phyloP scores from a whole-genome alignment of 2,113 vertebrate genomes.

The Catharus fuscescens region DNA sequence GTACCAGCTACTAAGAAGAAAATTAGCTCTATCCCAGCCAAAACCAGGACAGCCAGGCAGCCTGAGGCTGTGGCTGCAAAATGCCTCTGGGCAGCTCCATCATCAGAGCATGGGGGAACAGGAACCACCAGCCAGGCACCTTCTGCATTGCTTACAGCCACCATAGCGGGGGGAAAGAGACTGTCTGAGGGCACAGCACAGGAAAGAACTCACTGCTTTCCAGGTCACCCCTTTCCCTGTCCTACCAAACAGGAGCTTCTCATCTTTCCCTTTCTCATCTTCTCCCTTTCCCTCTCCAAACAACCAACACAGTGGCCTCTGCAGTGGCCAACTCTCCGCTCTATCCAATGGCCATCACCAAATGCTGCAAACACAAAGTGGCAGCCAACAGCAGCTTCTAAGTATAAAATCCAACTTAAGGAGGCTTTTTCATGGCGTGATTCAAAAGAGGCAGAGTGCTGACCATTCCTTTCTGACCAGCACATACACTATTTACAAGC shows the following conservation, averaged over 20 bases:
- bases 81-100: background rate
- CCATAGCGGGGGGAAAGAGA: rapidly evolving
- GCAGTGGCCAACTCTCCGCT: background rate
- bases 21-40: background rate
- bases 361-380: background rate
- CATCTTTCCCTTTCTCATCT: background rate
- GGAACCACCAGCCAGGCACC: background rate
- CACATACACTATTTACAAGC: background rate
- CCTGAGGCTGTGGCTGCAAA: background rate
- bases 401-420: background rate
- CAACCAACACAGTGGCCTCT: background rate
- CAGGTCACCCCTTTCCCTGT: background rate
- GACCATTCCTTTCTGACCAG: background rate
- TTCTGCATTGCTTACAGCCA: background rate
- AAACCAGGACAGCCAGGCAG: background rate
- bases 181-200: rapidly evolving
- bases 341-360: background rate
- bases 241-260: background rate
- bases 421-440: background rate
- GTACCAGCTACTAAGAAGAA: background rate
- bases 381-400: background rate
- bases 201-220: background rate
- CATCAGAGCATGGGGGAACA: background rate
- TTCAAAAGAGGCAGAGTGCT: background rate
- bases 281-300: too few relatives aligned